A percentile compares a stretch with the other conserved stretches of the same genome.
phyloP scores from a whole-genome alignment of 2,113 vertebrate species.

The Craseonycteris thonglongyai region DNA sequence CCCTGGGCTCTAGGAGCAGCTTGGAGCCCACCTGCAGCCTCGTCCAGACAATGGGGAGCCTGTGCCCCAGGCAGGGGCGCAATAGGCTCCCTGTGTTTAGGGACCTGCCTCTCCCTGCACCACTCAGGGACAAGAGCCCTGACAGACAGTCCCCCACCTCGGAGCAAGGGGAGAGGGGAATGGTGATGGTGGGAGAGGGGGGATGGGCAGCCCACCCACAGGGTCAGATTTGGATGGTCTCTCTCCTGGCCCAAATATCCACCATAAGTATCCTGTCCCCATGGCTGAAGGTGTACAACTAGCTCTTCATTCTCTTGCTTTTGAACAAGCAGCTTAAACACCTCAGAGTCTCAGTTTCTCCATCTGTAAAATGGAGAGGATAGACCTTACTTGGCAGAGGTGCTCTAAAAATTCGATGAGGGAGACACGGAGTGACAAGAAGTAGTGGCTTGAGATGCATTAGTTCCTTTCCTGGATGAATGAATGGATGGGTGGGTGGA shows the following conservation, averaged over 20 bases:
- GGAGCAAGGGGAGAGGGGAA: background rate
- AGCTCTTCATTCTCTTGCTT: background rate
- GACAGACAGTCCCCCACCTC: background rate
- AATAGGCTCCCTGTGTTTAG: background rate
- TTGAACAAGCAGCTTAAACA: background rate
- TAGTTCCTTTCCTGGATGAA: background rate
- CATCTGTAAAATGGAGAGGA: background rate
- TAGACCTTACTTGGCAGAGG: background rate
- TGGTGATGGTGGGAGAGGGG: no score
- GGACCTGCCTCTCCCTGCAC: background rate
- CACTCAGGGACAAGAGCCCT: background rate
- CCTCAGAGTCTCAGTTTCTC: background rate
- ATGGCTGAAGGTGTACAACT: background rate
- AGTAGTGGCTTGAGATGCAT: background rate
- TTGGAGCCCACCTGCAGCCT: constrained; percentile 31
- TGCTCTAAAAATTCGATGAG: background rate
- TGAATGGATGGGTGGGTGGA: background rate
- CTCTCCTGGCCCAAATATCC: background rate
- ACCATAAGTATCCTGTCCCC: background rate
- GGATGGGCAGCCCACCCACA: background rate
- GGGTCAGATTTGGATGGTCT: background rate
- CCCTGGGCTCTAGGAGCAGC: background rate
- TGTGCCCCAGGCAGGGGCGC: background rate
- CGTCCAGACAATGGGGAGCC: background rate
- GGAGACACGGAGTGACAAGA: background rate